Percentiles rank a stretch among this genome's conserved stretches.
Evolutionary conservation across 2,113 vertebrate species (phyloP).

Genomic region (Peromyscus leucopus): DNA sequence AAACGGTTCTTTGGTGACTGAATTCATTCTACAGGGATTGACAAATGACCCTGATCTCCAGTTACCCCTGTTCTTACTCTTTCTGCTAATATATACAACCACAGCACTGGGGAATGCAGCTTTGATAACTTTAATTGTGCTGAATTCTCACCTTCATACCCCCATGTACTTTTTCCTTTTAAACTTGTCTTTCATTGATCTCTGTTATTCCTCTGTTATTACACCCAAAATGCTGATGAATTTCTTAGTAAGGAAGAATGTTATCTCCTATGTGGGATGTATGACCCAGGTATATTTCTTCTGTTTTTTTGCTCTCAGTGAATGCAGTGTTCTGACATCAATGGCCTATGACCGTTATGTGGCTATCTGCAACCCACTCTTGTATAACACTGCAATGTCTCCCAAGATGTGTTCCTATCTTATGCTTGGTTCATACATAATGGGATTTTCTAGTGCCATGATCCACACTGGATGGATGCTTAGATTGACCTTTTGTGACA

Average conservation of each 20-base stretch:
- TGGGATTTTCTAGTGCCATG: neutral
- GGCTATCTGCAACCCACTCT: constrained; percentile 61
- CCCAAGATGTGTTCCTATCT: neutral
- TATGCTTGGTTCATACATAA: neutral
- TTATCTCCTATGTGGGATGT: constrained; percentile 25
- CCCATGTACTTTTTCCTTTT: constrained; percentile 5
- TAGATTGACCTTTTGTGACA: constrained; percentile 32
- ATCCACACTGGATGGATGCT: constrained; percentile 2
- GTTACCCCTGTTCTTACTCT: neutral
- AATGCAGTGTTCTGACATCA: neutral
- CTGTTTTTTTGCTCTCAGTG: constrained; percentile 38
- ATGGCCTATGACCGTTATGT: constrained; percentile 68
- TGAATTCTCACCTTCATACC: neutral
- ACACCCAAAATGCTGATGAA: constrained; percentile 68
- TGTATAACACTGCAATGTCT: constrained; percentile 17
- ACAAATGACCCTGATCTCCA: neutral
- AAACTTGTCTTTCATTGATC: neutral
- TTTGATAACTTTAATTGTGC: neutral
- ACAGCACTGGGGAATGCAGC: neutral
- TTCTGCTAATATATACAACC: constrained; percentile 30
- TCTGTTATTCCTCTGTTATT: constrained; percentile 61
- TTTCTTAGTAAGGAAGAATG: constrained; percentile 56
- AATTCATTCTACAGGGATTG: constrained; percentile 30
- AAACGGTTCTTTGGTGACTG: constrained; percentile 27
- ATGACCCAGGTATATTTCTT: constrained; percentile 65